Evolutionary conservation across 2,113 vertebrate genomes (phyloP), one percentile per base, ranked within the genome.

Genomic region (Paraplagusia blochii): DNA sequence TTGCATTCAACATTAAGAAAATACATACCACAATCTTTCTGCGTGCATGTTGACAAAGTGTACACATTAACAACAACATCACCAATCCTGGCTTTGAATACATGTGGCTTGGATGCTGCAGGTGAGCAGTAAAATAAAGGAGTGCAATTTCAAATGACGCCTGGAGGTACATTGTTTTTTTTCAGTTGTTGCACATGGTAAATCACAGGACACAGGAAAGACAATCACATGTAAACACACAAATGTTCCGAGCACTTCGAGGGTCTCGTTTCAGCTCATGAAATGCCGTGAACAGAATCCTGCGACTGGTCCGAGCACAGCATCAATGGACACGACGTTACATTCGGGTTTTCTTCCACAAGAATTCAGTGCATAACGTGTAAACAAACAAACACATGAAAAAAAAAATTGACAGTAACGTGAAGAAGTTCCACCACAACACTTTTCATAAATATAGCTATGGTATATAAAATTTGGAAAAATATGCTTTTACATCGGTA

Each of bases 401-500:
- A 29, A 6, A 29, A 29, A 29, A 29, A 29, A 29, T 29, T 67
- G 63, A 62, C 22, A 43, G 61, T 62, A 59, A 75, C 39, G 52
- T 60, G 63, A 66, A 74, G 67, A 74, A 59, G 63, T 76, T 29
- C 61, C 53, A 81, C 71, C 59, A 82, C 76, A 68, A 69, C 63
- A 87, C 63, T 44, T 82, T 67, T 70, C 77, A 88, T 79, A 87
- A 89, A 89, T 86, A 86, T 72, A 86, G 83, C 79, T 84, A 87
- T 87, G 79, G 73, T 73, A 81, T 89, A 89, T 66, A 87, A 89
- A 87, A 85, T 76, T 70, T 86, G 74, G 70, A 88, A 88, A 89
- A 89, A 89, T 89, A 89, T 76, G 76, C 83, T 86, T 86, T 87
- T 88, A 87, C 82, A 85, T 85, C 87, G 58, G 71, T 87, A 87